Percentiles rank a stretch among this genome's conserved stretches.
Evolutionary conservation across 1,140 invertebrate genomes (phyloP).

Genomic region (Neoseiulus cucumeris): DNA sequence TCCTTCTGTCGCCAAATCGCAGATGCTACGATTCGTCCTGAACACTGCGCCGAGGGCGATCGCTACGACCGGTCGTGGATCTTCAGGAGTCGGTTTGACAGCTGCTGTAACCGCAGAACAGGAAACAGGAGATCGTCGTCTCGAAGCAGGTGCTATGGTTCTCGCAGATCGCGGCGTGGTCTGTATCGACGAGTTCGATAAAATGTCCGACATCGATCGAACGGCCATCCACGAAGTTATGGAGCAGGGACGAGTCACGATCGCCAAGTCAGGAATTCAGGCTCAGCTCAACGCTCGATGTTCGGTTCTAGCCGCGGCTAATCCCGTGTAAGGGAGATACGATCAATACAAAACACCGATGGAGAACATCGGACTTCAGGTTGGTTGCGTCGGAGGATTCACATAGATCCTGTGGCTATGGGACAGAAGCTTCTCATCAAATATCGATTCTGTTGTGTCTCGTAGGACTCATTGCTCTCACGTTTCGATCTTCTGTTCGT

Average conservation of each 20-base stretch:
- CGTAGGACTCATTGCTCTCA: constrained; percentile 91
- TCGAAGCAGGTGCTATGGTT: constrained; percentile 99
- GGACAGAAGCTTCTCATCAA: too few relatives aligned
- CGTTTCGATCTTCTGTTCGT: constrained; percentile 98
- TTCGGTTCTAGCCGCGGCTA: constrained; percentile 92
- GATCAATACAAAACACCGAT: constrained; percentile 97
- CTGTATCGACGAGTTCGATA: constrained; percentile 99
- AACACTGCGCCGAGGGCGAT: constrained; percentile 83
- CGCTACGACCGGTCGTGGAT: constrained; percentile 85
- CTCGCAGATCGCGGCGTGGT: constrained; percentile 90
- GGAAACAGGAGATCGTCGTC: constrained; percentile 51
- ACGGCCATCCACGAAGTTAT: constrained; percentile 98
- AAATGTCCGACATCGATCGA: constrained; percentile 99
- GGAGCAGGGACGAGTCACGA: constrained; percentile 86
- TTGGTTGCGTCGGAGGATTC: too few relatives aligned
- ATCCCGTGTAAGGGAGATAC: constrained; percentile 98
- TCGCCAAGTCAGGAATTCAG: constrained; percentile 96
- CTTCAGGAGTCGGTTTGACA: constrained; percentile 90
- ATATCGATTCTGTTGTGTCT: too few relatives aligned
- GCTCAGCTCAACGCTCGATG: constrained; percentile 92
- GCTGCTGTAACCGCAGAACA: constrained; percentile 90
- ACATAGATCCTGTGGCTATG: too few relatives aligned
- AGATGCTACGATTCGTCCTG: constrained; percentile 81
- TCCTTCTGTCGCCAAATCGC: constrained; percentile 96
- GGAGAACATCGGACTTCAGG: constrained; percentile 77